phyloP scores from a whole-genome alignment of 2,797 vertebrate genomes.

The Chrysocyon brachyurus region DNA sequence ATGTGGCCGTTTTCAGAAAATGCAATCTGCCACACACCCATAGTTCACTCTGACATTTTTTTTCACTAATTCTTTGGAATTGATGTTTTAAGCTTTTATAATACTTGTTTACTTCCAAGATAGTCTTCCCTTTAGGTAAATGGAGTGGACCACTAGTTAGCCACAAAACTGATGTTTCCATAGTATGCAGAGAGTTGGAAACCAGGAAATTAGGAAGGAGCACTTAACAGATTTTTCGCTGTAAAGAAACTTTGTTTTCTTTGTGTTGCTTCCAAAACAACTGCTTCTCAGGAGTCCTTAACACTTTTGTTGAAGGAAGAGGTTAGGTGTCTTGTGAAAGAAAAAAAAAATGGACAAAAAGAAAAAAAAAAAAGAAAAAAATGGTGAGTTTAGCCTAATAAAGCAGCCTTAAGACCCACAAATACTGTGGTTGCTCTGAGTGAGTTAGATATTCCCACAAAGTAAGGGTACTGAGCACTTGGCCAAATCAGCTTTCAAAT shows the following conservation, averaged over 20 bases:
- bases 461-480: background rate
- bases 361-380: background rate
- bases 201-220: background rate
- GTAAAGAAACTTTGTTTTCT: background rate
- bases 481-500: background rate
- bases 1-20: slow-evolving; percentile 9
- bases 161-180: slow-evolving; percentile 6
- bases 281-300: background rate
- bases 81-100: slow-evolving; percentile 24
- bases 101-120: slow-evolving; percentile 23
- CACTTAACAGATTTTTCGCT: background rate
- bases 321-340: background rate
- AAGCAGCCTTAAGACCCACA: background rate
- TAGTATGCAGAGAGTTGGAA: background rate
- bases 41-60: background rate
- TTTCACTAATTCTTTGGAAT: background rate
- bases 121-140: background rate
- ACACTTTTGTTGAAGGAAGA: background rate
- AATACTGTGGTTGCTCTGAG: background rate
- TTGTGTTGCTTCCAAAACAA: background rate
- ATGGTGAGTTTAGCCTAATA: background rate
- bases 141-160: background rate
- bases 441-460: background rate
- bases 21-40: background rate
- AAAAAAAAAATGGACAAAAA: background rate